Percentiles rank a stretch among this genome's conserved stretches.
Conservation (phyloP, 92 coral and sea anemone species). For the Paragorgia papillata region DNA sequence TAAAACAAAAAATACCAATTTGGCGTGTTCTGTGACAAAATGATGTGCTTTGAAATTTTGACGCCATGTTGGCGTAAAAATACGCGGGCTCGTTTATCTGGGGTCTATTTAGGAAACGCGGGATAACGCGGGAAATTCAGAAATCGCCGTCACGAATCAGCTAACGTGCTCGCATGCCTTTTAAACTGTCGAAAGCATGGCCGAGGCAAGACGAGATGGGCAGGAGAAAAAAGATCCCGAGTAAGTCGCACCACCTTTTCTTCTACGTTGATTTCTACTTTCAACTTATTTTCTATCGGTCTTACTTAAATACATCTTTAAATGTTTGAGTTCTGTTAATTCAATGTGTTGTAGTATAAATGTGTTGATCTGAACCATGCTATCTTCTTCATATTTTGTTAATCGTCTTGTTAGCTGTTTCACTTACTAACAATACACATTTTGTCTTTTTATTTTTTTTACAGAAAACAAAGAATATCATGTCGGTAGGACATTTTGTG, state of each 20-base stretch:
- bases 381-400: too few relatives aligned
- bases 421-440: too few relatives aligned
- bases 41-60: not conserved
- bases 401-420: too few relatives aligned
- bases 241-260: slow-evolving; percentile 2
- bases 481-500: slow-evolving; percentile 27
- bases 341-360: too few relatives aligned
- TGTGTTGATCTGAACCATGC: too few relatives aligned
- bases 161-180: not conserved
- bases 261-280: too few relatives aligned
- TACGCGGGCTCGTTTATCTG: slow-evolving; percentile 2
- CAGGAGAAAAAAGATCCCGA: slow-evolving; percentile 32
- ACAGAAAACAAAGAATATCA: slow-evolving; percentile 33
- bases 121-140: slow-evolving; percentile 38
- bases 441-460: too few relatives aligned
- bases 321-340: too few relatives aligned
- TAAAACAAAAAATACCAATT: not conserved
- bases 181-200: slow-evolving; percentile 17
- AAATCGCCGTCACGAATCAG: not conserved
- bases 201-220: slow-evolving; percentile 13
- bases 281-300: too few relatives aligned
- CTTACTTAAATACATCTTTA: too few relatives aligned
- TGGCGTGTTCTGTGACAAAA: not conserved
- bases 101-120: slow-evolving; percentile 13
- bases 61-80: slow-evolving; percentile 6